Base-by-base conservation (phyloP, 2,797 vertebrate species). In the Heliangelus exortis region DNA sequence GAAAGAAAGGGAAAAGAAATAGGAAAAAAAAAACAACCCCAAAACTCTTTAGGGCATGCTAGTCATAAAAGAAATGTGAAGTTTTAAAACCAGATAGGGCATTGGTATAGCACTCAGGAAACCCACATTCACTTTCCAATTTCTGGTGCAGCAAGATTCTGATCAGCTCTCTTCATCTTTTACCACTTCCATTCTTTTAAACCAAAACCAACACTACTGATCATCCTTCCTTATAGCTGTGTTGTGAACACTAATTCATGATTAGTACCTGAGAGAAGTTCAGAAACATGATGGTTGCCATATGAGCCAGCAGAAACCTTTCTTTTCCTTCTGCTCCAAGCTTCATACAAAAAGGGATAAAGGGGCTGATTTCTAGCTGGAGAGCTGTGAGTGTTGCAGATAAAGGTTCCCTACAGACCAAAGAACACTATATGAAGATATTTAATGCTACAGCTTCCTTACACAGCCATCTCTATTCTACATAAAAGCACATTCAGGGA, bases 331-430 rank as follows among this genome's bases (percentile, higher is more conserved):
- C 81, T 71, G 78, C 63, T 92, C 61, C 48, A 25, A 2, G 28
- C 58, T 75, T 93, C 62, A 62, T 39, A 92, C 66, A 84, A 47
- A 77, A 74, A 54, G 51, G 94, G 89, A 93, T 92, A 91, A 88
- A 91, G 92, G 51, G 5, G 23, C 45, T 89, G 92, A 75, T 94
- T 95, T 92, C 83, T 90, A 92, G 58, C 73, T 88, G 79, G 76
- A 95, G 82, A 93, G 54, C 83, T 81, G 79, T 91, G 91, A 90
- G 68, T 93, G 69, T 73, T 74, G 94, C 76, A 91, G 89, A 94
- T 93, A 66, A 95, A 96, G 89, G 83, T 90, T 92, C 85, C 82
- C 87, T 31, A 68, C 89, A 81, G 82, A 93, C 83, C 87, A 78
- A 75, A 94, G 92, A 34, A 50, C 58, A 54, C 54, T 80, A 15